Percentiles rank a stretch among this genome's conserved stretches.
phyloP scores from a whole-genome alignment of 2,113 vertebrate genomes.

The Barnardius zonarius region DNA sequence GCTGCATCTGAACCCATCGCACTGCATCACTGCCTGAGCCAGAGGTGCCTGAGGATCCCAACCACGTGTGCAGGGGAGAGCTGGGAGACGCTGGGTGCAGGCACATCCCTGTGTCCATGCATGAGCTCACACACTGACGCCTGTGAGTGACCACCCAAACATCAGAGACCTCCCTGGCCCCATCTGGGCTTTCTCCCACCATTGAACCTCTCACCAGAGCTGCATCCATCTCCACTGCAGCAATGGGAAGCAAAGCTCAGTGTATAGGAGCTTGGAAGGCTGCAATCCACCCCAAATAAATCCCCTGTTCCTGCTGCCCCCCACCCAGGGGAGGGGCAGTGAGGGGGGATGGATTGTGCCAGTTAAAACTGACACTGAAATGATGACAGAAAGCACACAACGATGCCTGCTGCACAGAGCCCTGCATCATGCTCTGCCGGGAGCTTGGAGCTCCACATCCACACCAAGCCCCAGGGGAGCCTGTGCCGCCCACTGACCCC shows the following conservation, averaged over 20 bases:
- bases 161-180: neutral
- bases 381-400: neutral
- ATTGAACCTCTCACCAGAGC: neutral
- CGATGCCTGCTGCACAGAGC: neutral
- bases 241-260: neutral
- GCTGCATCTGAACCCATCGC: neutral
- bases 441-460: neutral
- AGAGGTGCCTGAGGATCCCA: neutral
- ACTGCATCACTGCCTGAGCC: neutral
- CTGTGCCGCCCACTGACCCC: neutral
- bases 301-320: neutral
- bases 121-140: neutral
- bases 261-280: fast-evolving
- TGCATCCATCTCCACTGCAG: neutral
- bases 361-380: neutral
- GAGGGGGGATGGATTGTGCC: neutral
- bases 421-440: neutral
- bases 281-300: neutral
- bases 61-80: neutral
- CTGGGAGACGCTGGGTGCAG: fast-evolving
- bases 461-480: neutral
- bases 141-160: neutral
- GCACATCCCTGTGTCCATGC: neutral
- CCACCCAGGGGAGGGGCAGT: neutral
- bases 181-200: neutral